A percentile compares a stretch with the other conserved stretches of the same genome.
phyloP scores from a whole-genome alignment of 2,113 vertebrate species.

The Psilopogon haemacephalus region DNA sequence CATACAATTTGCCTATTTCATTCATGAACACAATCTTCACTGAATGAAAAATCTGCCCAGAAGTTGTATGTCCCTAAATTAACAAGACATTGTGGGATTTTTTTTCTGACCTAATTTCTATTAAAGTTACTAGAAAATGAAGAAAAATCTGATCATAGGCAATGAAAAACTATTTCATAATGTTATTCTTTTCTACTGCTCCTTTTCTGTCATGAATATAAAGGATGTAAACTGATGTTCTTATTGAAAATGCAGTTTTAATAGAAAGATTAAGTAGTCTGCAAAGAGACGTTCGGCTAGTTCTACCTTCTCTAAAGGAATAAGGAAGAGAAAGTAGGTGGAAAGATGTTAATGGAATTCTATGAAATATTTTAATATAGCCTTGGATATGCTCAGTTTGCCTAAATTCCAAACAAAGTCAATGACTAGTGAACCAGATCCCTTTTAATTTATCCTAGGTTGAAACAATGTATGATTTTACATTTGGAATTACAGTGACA shows the following conservation, averaged over 20 bases:
- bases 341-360: not conserved
- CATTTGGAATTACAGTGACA: not conserved
- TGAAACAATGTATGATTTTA: not conserved
- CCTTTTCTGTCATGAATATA: not conserved
- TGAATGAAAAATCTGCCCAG: not conserved
- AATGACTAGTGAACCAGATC: not conserved
- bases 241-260: not conserved
- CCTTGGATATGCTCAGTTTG: not conserved
- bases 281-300: not conserved
- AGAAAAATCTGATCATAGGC: not conserved
- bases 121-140: not conserved
- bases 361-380: not conserved
- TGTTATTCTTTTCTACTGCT: not conserved
- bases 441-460: not conserved
- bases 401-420: not conserved
- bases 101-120: not conserved
- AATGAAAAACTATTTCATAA: not conserved
- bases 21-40: not conserved
- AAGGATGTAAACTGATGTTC: not conserved
- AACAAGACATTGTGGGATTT: not conserved
- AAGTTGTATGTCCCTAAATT: not conserved
- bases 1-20: not conserved
- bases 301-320: not conserved
- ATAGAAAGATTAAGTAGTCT: not conserved
- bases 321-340: not conserved